Percentiles rank a stretch among this genome's conserved stretches.
Evolutionary conservation across 2,113 vertebrate genomes (phyloP).

Genomic region (Shinisaurus crocodilurus): DNA sequence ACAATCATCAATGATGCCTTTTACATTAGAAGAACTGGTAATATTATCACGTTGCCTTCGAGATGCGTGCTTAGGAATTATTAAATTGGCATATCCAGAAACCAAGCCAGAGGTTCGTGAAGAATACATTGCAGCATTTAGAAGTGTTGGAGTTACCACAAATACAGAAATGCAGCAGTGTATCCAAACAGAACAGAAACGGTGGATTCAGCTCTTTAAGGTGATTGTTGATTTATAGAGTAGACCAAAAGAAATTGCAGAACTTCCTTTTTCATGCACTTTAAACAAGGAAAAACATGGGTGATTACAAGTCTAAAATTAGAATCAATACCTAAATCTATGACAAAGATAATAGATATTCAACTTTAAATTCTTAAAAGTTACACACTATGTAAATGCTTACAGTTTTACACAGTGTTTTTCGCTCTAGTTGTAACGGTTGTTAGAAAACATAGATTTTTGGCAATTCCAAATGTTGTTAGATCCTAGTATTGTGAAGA

Average conservation of each 20-base stretch:
- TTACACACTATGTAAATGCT: not conserved
- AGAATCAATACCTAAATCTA: not conserved
- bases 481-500: constrained; percentile 5
- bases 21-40: constrained; percentile 90
- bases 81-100: constrained; percentile 95
- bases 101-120: constrained; percentile 94
- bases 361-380: not conserved
- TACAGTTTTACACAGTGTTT: not conserved
- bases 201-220: constrained; percentile 98
- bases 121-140: constrained; percentile 91
- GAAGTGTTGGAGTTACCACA: constrained; percentile 90
- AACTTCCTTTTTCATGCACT: not conserved
- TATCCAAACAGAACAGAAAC: constrained; percentile 92
- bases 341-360: not conserved
- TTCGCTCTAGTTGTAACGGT: not conserved
- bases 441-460: not conserved
- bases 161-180: constrained; percentile 89
- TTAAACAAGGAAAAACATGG: not conserved
- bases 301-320: not conserved
- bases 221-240: constrained; percentile 60
- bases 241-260: not conserved
- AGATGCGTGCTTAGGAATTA: constrained; percentile 96
- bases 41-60: constrained; percentile 92
- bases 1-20: constrained; percentile 97
- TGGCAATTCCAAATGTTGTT: not conserved